phyloP scores from a whole-genome alignment of 64 coral and sea anemone species.

The Stichodactyla mertensii region DNA sequence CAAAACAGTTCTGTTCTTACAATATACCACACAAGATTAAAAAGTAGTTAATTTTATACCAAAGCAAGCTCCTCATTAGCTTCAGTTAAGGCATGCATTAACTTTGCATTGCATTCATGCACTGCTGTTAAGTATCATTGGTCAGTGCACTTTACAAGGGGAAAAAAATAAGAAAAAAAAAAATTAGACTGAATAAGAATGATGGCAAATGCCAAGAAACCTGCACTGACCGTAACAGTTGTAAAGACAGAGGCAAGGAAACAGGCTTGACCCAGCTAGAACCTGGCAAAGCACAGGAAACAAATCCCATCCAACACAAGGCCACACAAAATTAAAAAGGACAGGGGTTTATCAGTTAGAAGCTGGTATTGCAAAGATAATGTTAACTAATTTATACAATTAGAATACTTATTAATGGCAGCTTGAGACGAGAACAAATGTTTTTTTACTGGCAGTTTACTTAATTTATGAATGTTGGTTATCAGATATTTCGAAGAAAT shows the following conservation, averaged over 20 bases:
- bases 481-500: too few relatives aligned
- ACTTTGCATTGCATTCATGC: constrained; percentile 19
- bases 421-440: background rate
- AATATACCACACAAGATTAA: background rate
- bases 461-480: too few relatives aligned
- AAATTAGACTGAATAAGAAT: constrained; percentile 17
- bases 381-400: background rate
- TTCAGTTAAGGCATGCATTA: constrained; percentile 11
- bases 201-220: constrained; percentile 28
- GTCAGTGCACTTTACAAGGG: constrained; percentile 8
- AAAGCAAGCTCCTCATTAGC: background rate
- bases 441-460: too few relatives aligned
- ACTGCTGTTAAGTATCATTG: background rate
- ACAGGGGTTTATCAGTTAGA: background rate
- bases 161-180: background rate
- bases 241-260: constrained; percentile 28
- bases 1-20: background rate
- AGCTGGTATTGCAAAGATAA: background rate
- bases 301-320: constrained; percentile 29
- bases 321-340: constrained; percentile 19
- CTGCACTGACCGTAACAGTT: constrained; percentile 29
- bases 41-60: background rate
- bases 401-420: background rate
- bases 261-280: constrained; percentile 20
- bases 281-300: constrained; percentile 33